Conservation (phyloP, 2,888 invertebrate genomes). For the Pammene fasciana region DNA sequence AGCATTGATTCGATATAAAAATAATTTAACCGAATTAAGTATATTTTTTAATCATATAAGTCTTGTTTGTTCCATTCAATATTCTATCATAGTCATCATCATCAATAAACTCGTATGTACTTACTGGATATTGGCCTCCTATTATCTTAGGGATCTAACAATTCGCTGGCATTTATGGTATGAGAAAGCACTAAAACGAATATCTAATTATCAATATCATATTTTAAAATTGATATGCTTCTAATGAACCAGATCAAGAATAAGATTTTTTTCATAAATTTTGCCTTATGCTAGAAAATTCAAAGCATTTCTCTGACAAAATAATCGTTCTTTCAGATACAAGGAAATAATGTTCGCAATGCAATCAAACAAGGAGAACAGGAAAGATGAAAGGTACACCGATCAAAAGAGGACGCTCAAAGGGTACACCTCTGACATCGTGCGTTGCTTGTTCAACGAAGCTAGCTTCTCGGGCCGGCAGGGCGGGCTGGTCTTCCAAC, state of each 20-base stretch:
- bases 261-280: neutral
- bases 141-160: too few relatives aligned
- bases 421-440: conserved; percentile 63
- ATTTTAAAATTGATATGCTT: too few relatives aligned
- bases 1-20: too few relatives aligned
- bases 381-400: conserved; percentile 48
- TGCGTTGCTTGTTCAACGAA: conserved; percentile 69
- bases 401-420: conserved; percentile 57
- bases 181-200: too few relatives aligned
- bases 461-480: conserved; percentile 55
- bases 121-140: too few relatives aligned
- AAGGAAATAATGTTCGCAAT: conserved; percentile 58
- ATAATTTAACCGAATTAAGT: too few relatives aligned
- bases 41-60: too few relatives aligned
- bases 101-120: too few relatives aligned
- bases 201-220: too few relatives aligned
- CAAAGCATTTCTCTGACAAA: conserved; percentile 9
- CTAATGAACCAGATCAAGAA: neutral
- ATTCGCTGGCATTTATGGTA: too few relatives aligned
- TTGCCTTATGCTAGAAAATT: neutral
- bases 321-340: conserved; percentile 58
- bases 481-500: conserved; percentile 62
- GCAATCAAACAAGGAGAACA: conserved; percentile 52
- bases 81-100: too few relatives aligned
- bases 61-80: too few relatives aligned